Conservation (phyloP, 2,113 vertebrate genomes). For the Paratilapia polleni region DNA sequence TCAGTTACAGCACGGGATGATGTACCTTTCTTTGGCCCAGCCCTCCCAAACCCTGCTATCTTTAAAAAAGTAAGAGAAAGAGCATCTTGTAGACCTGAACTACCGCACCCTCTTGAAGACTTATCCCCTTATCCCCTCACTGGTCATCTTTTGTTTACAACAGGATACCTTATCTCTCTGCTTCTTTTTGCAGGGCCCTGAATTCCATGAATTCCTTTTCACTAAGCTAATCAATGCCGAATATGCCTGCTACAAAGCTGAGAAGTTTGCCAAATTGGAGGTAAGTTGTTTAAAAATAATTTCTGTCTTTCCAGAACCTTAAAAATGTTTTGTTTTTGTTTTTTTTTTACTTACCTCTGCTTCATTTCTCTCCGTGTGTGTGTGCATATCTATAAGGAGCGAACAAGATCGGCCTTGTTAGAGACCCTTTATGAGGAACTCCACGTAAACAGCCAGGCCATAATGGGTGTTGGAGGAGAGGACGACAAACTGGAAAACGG, state of each 20-base stretch:
- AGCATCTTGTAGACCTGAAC: neutral
- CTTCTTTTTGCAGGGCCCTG: constrained; percentile 82
- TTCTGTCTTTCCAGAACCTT: neutral
- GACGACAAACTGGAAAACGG: constrained; percentile 94
- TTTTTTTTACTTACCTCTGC: neutral
- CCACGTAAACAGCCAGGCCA: constrained; percentile 91
- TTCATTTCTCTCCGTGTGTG: neutral
- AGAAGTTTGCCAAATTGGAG: constrained; percentile 97
- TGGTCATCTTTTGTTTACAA: neutral
- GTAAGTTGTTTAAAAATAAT: constrained; percentile 70
- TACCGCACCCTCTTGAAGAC: too few species aligned
- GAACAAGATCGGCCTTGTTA: constrained; percentile 88
- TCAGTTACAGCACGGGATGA: constrained; percentile 94
- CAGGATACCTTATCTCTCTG: neutral
- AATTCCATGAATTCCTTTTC: constrained; percentile 95
- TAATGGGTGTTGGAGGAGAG: constrained; percentile 91
- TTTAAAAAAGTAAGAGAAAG: constrained; percentile 88
- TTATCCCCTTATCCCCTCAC: neutral
- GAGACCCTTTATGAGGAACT: constrained; percentile 95
- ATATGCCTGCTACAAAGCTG: constrained; percentile 94
- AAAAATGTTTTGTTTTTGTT: neutral
- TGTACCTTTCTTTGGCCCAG: constrained; percentile 93
- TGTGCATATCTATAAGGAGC: constrained; percentile 78
- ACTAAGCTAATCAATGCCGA: constrained; percentile 97
- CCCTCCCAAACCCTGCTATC: constrained; percentile 89